Percentiles rank a stretch among this genome's conserved stretches.
Conservation (phyloP, 2,888 invertebrate genomes). For the Zygaena filipendulae region DNA sequence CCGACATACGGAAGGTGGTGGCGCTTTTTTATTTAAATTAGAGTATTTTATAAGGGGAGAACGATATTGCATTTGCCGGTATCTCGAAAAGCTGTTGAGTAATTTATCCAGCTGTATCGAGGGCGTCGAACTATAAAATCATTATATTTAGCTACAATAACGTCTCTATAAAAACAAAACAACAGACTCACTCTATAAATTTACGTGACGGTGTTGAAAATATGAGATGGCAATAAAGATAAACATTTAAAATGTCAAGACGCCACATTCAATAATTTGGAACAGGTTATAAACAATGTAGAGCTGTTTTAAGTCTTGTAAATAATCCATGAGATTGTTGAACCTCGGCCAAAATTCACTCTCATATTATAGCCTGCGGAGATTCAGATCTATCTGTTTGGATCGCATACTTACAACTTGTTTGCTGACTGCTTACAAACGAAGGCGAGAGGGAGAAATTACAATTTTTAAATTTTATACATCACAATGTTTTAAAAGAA, state of each 20-base stretch:
- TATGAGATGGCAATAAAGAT: slow-evolving; percentile 20
- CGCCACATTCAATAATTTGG: slow-evolving; percentile 26
- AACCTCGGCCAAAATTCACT: slow-evolving; percentile 44
- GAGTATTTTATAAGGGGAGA: slow-evolving; percentile 67
- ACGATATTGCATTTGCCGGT: slow-evolving; percentile 66
- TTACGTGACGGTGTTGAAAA: too few relatives aligned
- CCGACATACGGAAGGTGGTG: slow-evolving; percentile 69
- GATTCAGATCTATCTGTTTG: not conserved
- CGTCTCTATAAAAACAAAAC: too few relatives aligned
- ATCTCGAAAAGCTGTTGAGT: slow-evolving; percentile 48
- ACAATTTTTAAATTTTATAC: too few relatives aligned
- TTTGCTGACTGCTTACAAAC: too few relatives aligned
- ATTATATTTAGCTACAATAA: too few relatives aligned
- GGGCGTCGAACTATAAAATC: too few relatives aligned
- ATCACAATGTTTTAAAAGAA: too few relatives aligned
- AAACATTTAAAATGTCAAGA: slow-evolving; percentile 15
- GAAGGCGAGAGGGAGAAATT: too few relatives aligned
- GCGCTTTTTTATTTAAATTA: slow-evolving; percentile 70
- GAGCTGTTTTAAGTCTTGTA: slow-evolving; percentile 26
- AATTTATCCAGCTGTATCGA: slow-evolving; percentile 51
- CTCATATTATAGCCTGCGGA: not conserved
- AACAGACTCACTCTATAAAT: too few relatives aligned
- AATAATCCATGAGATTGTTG: slow-evolving; percentile 46
- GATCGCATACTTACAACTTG: too few relatives aligned
- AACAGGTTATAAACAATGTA: slow-evolving; percentile 26